Base-by-base conservation (phyloP, 2,888 invertebrate genomes). In the Dicycla oo region DNA sequence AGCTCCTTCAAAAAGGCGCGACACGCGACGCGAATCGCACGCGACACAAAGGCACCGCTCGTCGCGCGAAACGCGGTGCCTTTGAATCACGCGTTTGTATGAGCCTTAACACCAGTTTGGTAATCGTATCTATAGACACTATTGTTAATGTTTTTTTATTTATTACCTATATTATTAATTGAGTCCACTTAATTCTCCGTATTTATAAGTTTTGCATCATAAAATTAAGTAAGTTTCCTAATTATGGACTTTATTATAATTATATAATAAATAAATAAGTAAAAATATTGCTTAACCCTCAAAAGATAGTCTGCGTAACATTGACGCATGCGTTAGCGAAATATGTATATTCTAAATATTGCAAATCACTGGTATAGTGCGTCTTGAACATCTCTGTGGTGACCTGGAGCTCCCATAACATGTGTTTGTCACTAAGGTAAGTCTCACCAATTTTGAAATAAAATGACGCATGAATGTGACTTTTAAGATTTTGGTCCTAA, bases 151-250 rank as follows among this genome's bases (percentile, higher is more conserved):
- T n/a, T 47, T 20, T 47, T 58, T 30, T 57, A 54, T 61, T 56
- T 63, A 49, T 15, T 43, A 30, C 49, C 49, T 34, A 15, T 63
- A 57, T 8, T 49, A 43, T 47, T 26, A 11, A 47, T 51, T 30
- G 15, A 20, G 1, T 56, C 8, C 2, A 30, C 45, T 71, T 20
- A 15, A 47, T 20, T 51, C 15, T 10, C 15, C 1, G 15, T 51
- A n/a, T 62, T 57, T 23, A 60, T 40, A 30, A 30, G 23, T 34
- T 72, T 72, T 18, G 15, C 49, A 43, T 38, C 23, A 56, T 34
- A 8, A 5, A 34, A 15, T 43, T 43, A n/a, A 2, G 43, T 68
- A 49, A 26, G 23, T 58, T n/a, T 45, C 15, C 20, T 47, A 26
- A 45, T 4, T 38, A 30, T 23, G 62, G n/a, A 7, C 18, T 45